Evolutionary conservation across 2,797 vertebrate genomes (phyloP), one percentile per base, ranked within the genome.

Genomic region (Psittacula echo): DNA sequence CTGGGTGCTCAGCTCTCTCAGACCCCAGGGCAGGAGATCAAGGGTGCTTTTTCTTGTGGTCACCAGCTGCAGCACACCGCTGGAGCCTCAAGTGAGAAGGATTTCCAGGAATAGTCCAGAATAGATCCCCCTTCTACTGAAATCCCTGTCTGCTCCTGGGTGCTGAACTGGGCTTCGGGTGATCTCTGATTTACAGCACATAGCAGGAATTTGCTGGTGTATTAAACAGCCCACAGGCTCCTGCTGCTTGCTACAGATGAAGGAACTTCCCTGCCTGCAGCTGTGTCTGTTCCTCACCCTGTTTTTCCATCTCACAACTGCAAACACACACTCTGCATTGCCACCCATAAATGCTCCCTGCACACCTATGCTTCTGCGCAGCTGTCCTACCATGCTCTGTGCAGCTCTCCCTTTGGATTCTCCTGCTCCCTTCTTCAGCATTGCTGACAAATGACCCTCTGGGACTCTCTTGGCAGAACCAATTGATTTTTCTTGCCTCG

Each of bases 401-500:
- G 30, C 4, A 3, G 60, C 21, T 39, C 10, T 85, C 9, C n/a
- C 13, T 22, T 70, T 0, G 1, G 39, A 62, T 42, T 87, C 16
- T 85, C 4, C 37, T 19, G 19, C 37, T 93, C 8, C 18, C 18
- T 77, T 0, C 0, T 45, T 81, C 70, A 66, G 18, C 34, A 13
- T 7, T 89, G 77, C 78, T 89, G 58, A 81, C 34, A 87, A 60
- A 90, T 50, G 47, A 81, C 54, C 45, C 32, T 80, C 9, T n/a
- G 27, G 47, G 53, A 88, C 67, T 56, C 39, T 87, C 24, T 50
- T 65, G 42, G 81, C 73, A 78, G 71, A 85, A 88, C 87, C 7
- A 45, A 79, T 71, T 50, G 83, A 82, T 95, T 96, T 94, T 88
- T 90, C 71, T 75, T 78, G 16, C 32, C 26, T 37, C 16, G 7